Evolutionary conservation across 1,140 invertebrate genomes (phyloP), one percentile per base, ranked within the genome.

Genomic region (Mactra quadrangularis): DNA sequence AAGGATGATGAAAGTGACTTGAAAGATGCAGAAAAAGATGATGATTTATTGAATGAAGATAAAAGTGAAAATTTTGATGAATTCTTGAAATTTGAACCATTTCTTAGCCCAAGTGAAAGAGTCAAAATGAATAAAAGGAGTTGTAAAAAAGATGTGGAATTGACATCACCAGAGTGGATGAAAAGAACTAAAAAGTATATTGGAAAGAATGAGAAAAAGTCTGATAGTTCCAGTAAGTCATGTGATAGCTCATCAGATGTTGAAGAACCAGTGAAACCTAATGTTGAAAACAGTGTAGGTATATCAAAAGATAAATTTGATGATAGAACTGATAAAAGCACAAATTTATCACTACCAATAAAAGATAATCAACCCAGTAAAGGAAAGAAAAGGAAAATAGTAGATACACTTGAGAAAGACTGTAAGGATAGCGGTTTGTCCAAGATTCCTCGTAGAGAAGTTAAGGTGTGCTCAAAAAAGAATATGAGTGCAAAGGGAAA

Each of bases 91-190:
- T 25, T 53, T 3, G 68, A 71, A 55, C 47, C 52, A 27, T 62
- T 79, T 4, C 52, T 79, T 0, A 79, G 76, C 57, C 76, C 76
- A 19, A 47, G 76, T 57, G 76, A 79, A 53, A 79, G 76, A 45
- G 76, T 79, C 19, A 79, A 79, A 38, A 79, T 79, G 76, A 79
- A 79, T 47, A 79, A 57, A 47, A 52, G 76, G 55, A 79, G 62
- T 45, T 79, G 76, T 70, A 79, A 79, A 27, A 79, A 59, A 47
- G 76, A 70, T 50, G 50, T 70, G 19, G 76, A 79, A 19, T 22
- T 79, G 17, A 27, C 33, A 22, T 79, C 76, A 9, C 76, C 76
- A 25, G 64, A 70, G 3, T 79, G 76, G 76, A 62, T 79, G 4
- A 79, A 55, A 38, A 50, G 76, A 68, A 70, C 76, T 31, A 64